phyloP scores from a whole-genome alignment of 2,113 vertebrate genomes.

The Mus spicilegus region DNA sequence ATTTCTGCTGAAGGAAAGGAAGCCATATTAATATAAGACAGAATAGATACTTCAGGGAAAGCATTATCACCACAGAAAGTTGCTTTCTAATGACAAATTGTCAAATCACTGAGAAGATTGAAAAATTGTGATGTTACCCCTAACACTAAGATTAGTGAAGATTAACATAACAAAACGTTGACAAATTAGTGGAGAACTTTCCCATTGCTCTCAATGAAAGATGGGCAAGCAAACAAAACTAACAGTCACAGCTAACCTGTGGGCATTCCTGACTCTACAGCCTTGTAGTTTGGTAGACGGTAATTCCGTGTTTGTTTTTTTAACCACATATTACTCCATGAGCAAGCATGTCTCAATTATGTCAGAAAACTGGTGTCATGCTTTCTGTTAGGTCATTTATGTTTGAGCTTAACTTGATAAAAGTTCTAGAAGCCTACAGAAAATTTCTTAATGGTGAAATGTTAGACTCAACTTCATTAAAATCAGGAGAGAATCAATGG shows the following conservation, averaged over 20 bases:
- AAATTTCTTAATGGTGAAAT: conserved; percentile 11
- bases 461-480: conserved; percentile 2
- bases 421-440: neutral
- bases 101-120: conserved; percentile 4
- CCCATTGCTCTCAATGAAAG: neutral
- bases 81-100: conserved; percentile 16
- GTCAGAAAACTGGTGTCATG: conserved; percentile 9
- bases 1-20: neutral
- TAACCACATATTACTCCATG: neutral
- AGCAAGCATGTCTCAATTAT: neutral
- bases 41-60: conserved; percentile 32
- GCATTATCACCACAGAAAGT: neutral
- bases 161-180: neutral
- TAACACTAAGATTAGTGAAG: neutral
- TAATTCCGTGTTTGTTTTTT: neutral
- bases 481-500: neutral
- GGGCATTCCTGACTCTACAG: neutral
- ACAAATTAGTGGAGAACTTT: neutral
- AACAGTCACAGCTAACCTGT: neutral
- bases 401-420: conserved; percentile 20
- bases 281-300: neutral
- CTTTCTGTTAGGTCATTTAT: conserved; percentile 27
- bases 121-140: neutral
- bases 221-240: neutral
- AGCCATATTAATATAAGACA: neutral